These are phyloP conservation scores for Cephus spinipes DNA, from an alignment of 2,888 invertebrate species.

Conservation along the genomic window DNA sequence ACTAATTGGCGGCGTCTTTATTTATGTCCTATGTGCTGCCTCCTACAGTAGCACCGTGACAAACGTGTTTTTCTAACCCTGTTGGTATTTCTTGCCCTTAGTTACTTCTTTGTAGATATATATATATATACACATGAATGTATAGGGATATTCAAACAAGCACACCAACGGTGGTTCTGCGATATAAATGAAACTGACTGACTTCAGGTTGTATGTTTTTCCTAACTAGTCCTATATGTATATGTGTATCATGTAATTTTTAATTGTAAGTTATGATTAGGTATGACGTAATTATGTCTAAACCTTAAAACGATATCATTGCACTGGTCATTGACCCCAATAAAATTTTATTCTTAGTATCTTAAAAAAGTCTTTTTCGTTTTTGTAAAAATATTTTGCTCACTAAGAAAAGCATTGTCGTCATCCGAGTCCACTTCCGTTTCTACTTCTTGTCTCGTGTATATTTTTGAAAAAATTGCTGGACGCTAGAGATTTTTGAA, in stretches of 20 bases:
- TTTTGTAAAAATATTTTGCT: background rate
- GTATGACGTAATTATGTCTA: background rate
- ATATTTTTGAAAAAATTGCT: no score
- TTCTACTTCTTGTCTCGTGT: no score
- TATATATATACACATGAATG: no score
- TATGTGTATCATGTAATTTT: background rate
- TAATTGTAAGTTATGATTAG: background rate
- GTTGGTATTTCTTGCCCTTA: slow-evolving; percentile 8
- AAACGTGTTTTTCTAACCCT: background rate
- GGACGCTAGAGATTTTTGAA: no score
- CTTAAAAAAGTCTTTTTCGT: background rate
- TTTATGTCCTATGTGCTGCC: slow-evolving; percentile 38
- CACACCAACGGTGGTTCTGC: background rate
- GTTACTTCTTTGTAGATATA: background rate
- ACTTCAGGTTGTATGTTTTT: background rate
- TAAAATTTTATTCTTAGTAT: background rate
- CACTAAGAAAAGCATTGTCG: no score
- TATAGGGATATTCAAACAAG: background rate
- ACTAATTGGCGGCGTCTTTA: slow-evolving; percentile 44
- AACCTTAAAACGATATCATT: background rate
- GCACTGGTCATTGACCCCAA: background rate
- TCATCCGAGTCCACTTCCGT: no score
- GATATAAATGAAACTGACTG: background rate
- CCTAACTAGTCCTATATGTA: background rate
- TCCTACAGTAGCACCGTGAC: slow-evolving; percentile 35